Evolutionary conservation across 2,797 vertebrate genomes (phyloP).

Genomic region (Pelobates cultripes): DNA sequence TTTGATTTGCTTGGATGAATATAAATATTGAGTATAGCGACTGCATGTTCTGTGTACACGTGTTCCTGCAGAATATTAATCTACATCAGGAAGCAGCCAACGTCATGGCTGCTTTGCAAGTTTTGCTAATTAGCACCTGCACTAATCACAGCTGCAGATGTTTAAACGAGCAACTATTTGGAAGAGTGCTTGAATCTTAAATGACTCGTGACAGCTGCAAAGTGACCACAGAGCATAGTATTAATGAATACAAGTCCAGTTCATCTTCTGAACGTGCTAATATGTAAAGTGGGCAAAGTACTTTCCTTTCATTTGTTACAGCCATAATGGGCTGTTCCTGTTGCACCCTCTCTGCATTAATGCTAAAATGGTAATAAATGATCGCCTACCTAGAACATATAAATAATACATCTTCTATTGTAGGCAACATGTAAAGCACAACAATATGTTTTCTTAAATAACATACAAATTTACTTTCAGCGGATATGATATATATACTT

Average conservation of each 20-base stretch:
- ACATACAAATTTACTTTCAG: no score
- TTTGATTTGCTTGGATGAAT: neutral
- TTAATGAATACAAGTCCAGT: conserved; percentile 15
- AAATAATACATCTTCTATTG: conserved; percentile 15
- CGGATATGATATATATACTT: no score
- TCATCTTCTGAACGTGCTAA: conserved; percentile 15
- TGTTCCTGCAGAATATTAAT: conserved; percentile 25
- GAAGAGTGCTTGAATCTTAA: conserved; percentile 38
- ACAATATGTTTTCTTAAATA: conserved; percentile 1
- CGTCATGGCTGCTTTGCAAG: conserved; percentile 6
- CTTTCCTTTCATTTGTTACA: neutral
- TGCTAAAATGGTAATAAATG: conserved; percentile 17
- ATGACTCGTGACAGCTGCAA: conserved; percentile 42
- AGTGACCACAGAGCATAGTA: conserved; percentile 28
- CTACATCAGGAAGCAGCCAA: conserved; percentile 13
- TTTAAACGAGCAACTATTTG: conserved; percentile 43
- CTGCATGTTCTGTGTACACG: neutral
- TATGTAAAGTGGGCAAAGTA: conserved; percentile 23
- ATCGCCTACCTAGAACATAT: neutral
- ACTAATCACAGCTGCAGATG: conserved; percentile 54
- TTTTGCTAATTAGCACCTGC: conserved; percentile 44
- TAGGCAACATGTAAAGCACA: conserved; percentile 2
- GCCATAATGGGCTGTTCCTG: neutral
- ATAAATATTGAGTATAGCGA: neutral
- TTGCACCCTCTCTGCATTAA: neutral